phyloP scores from a whole-genome alignment of 2,113 vertebrate species.

The Thinocorus orbignyianus region DNA sequence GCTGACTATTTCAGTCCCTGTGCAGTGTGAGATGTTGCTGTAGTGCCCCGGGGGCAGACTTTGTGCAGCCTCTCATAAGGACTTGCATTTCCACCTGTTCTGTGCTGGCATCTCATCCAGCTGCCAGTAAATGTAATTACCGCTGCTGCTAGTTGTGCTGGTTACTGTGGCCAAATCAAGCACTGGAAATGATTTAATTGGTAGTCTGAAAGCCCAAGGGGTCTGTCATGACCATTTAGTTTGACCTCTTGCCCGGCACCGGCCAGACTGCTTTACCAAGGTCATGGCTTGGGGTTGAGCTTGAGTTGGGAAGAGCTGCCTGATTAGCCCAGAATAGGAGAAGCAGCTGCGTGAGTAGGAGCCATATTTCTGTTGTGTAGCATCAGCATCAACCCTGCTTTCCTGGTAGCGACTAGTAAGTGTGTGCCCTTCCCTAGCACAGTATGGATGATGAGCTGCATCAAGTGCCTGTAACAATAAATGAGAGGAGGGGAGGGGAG shows the following conservation, averaged over 20 bases:
- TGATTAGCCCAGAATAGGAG: neutral
- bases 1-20: neutral
- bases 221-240: neutral
- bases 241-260: neutral
- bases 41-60: neutral
- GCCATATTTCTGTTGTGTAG: neutral
- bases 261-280: neutral
- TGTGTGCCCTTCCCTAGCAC: neutral
- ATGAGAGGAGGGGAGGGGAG: neutral
- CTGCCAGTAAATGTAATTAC: neutral
- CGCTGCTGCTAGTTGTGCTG: neutral
- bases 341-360: neutral
- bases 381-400: neutral
- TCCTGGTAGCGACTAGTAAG: neutral
- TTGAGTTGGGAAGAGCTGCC: neutral
- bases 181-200: slow-evolving; percentile 28
- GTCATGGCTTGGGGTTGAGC: neutral
- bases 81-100: neutral
- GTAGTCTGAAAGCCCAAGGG: neutral
- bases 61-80: neutral
- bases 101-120: neutral
- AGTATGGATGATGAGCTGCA: neutral
- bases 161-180: neutral
- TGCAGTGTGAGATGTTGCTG: neutral
- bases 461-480: neutral